Conservation (phyloP, 2,113 vertebrate genomes). For the Pampusana beccarii region DNA sequence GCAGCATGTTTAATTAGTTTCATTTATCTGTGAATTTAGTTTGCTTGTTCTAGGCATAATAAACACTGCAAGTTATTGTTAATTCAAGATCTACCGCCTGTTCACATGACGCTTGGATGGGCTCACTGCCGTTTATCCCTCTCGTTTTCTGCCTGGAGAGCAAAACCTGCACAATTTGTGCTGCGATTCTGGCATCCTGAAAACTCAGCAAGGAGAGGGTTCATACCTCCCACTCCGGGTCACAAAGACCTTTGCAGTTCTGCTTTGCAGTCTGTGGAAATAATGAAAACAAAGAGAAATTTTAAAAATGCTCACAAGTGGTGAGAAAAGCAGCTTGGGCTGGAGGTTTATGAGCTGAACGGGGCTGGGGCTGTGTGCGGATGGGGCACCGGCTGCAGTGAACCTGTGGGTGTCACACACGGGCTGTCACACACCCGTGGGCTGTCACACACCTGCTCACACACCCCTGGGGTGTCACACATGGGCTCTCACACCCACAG, state of each 20-base stretch:
- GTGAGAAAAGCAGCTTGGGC: neutral
- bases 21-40: constrained; percentile 27
- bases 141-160: neutral
- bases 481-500: no score
- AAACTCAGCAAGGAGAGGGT: neutral
- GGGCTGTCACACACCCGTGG: neutral
- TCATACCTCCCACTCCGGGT: neutral
- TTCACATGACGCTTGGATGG: neutral
- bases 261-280: neutral
- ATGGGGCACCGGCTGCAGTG: neutral
- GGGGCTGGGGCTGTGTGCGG: neutral
- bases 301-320: rapidly evolving
- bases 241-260: neutral
- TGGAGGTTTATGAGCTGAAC: neutral
- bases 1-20: constrained; percentile 15
- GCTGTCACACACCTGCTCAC: neutral
- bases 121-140: neutral
- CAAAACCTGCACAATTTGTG: neutral
- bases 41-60: constrained; percentile 7
- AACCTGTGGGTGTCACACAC: no score
- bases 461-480: no score
- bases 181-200: neutral
- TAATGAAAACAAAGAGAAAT: neutral
- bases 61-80: neutral
- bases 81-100: neutral